Conservation (phyloP, 2,797 vertebrate species). For the Gephyroberyx darwinii region DNA sequence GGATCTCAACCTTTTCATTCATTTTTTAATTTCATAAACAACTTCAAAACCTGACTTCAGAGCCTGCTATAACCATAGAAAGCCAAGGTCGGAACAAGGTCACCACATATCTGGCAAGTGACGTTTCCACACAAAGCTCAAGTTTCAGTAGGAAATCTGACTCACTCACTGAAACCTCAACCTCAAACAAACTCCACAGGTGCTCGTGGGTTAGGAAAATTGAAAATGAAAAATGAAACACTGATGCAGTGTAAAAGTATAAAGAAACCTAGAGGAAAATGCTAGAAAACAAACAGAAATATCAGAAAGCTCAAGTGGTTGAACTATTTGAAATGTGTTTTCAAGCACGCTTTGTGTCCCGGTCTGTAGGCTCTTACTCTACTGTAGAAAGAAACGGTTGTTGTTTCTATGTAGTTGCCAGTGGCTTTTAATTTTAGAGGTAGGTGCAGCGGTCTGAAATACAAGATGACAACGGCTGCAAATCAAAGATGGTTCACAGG, state of each 20-base stretch:
- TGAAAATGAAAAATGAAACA: neutral
- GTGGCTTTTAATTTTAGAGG: conserved; percentile 1
- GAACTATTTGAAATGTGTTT: neutral
- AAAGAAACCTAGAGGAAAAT: neutral
- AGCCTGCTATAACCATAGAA: no score
- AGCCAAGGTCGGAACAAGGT: no score
- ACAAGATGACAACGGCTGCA: no score
- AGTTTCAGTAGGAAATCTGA: no score
- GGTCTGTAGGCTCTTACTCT: neutral
- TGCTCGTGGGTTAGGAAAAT: neutral
- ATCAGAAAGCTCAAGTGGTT: neutral
- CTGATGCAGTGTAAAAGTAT: neutral
- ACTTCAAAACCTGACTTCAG: neutral
- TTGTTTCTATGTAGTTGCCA: conserved; percentile 4
- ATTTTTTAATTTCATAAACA: no score
- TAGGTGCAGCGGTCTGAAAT: neutral
- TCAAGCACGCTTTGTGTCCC: neutral
- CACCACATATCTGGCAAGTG: no score
- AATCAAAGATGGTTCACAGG: conserved; percentile 5
- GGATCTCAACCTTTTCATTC: no score
- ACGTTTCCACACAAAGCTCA: no score
- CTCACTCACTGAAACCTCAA: no score
- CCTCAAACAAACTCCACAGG: no score
- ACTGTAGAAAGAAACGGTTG: neutral
- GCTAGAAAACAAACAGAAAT: neutral